These are phyloP conservation scores for Rhipidura dahli DNA, from an alignment of 2,113 vertebrate genomes.

Conservation along the genomic window DNA sequence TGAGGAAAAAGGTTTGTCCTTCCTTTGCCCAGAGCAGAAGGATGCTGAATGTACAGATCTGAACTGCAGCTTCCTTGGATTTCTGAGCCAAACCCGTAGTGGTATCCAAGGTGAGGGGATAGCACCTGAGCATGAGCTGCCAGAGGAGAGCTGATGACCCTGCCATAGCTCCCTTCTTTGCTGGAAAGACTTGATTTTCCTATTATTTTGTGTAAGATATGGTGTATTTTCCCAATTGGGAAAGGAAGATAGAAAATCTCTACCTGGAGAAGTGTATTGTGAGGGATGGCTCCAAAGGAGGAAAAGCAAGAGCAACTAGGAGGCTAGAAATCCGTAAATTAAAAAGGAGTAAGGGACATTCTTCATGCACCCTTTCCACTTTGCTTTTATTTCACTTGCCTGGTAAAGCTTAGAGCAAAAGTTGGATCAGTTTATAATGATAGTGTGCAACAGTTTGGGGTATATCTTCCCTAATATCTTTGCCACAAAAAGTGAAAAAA, in stretches of 20 bases:
- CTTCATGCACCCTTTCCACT: background rate
- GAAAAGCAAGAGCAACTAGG: background rate
- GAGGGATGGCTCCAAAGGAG: background rate
- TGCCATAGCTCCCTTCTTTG: accelerated
- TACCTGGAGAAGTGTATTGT: background rate
- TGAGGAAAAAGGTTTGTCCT: background rate
- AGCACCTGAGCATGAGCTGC: background rate
- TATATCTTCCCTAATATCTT: background rate
- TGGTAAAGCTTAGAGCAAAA: background rate
- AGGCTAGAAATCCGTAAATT: background rate
- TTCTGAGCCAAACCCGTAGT: background rate
- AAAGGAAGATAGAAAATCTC: background rate
- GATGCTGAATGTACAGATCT: background rate
- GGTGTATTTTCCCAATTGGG: background rate
- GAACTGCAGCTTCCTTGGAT: background rate
- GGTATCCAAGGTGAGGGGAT: background rate
- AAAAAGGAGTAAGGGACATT: background rate
- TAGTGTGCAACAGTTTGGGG: background rate
- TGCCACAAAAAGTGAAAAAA: background rate
- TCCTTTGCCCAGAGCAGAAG: background rate
- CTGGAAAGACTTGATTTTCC: background rate
- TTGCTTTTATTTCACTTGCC: background rate
- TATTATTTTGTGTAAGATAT: background rate
- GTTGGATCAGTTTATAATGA: background rate
- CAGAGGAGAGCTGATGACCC: background rate